Base-by-base conservation (phyloP, 1,140 invertebrate species). In the Bombyx mandarina region DNA sequence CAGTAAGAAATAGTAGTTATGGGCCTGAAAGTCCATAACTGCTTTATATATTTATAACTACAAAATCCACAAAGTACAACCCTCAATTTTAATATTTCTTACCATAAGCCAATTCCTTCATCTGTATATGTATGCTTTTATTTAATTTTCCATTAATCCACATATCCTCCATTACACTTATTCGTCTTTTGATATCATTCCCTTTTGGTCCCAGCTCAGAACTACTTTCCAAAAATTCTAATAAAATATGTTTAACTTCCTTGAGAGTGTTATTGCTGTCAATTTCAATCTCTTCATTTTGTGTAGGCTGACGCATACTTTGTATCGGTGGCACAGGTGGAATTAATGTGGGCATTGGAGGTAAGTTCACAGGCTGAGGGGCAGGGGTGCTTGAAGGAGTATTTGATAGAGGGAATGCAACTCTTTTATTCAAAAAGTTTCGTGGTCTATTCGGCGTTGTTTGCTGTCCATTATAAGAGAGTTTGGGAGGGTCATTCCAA, bases 401-500 rank as follows among this genome's bases (percentile, higher is more conserved):
- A 51, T 75, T 74, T 12, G 82, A 79, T 60, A 88, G 62, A 42
- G 89, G 87, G 79, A 89, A 89, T 26, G 88, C 83, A 8, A 90
- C 86, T 58, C 89, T 76, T 78, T 90, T 90, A 48, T 89, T 90
- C 8, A 90, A 70, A 60, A 87, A 77, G 58, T 81, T 84, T 55
- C 84, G 79, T 9, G 82, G 82, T 62, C 86, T 83, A 54, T 76
- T 80, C 18, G 79, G 77, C 43, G 85, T 77, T 7, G 75, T 63
- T 56, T 82, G 75, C 58, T 82, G 77, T 22, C 74, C 57, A 56
- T 77, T 84, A 45, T 83, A 88, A 7, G 84, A 72, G 56, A 90
- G 79, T 46, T 75, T 82, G 22, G 89, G 89, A n/a, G 89, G 89
- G 69, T 90, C 89, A 63, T 90, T 90, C 89, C 89, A 90, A 8